A percentile compares a stretch with the other conserved stretches of the same genome.
Evolutionary conservation across 1,140 invertebrate genomes (phyloP).

Genomic region (Heliconius eleuchia): DNA sequence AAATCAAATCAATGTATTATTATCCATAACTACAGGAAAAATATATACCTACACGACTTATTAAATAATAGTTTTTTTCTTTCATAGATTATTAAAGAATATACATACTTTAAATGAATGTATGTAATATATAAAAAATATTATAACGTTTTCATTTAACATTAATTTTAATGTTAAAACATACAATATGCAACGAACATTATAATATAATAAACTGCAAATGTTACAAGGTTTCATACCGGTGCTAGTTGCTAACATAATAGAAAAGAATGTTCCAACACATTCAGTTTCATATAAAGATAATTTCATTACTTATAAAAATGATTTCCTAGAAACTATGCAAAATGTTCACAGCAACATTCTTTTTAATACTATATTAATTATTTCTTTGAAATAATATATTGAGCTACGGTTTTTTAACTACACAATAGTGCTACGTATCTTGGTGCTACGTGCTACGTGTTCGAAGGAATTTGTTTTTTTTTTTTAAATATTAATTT

Average conservation of each 20-base stretch:
- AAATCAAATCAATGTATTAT: too few relatives aligned
- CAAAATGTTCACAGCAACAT: background rate
- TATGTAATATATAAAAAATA: background rate
- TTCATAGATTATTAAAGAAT: too few relatives aligned
- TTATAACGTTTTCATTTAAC: background rate
- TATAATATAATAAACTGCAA: background rate
- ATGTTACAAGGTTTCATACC: background rate
- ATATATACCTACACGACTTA: too few relatives aligned
- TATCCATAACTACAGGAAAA: too few relatives aligned
- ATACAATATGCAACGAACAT: background rate
- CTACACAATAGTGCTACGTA: background rate
- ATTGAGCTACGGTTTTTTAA: background rate
- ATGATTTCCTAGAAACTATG: background rate
- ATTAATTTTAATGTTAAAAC: background rate
- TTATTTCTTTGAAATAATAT: background rate
- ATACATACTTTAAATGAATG: too few relatives aligned
- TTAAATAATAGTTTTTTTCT: too few relatives aligned
- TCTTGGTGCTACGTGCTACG: conserved; percentile 1
- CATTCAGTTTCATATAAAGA: background rate
- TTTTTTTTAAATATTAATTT: background rate
- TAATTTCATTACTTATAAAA: background rate
- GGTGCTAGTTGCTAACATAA: background rate
- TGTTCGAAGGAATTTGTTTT: background rate
- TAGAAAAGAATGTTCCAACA: conserved; percentile 5
- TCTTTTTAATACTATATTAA: background rate